phyloP scores from a whole-genome alignment of 2,113 vertebrate species.

The Zingel zingel region DNA sequence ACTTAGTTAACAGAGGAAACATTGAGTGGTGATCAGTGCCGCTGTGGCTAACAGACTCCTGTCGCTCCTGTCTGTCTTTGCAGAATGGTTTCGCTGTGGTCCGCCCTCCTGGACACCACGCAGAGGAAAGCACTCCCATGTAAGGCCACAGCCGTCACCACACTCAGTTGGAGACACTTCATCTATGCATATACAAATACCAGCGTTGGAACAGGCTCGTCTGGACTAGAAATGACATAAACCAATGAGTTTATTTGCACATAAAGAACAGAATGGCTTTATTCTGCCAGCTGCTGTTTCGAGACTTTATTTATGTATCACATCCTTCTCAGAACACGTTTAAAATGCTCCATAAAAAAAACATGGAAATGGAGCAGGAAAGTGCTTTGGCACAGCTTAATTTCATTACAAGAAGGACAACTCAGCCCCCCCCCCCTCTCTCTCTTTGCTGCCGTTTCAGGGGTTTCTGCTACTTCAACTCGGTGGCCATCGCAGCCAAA shows the following conservation, averaged over 20 bases:
- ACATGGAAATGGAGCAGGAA: constrained; percentile 13
- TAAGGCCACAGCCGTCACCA: constrained; percentile 78
- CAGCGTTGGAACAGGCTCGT: background rate
- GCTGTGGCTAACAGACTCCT: constrained; percentile 31
- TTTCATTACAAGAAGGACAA: background rate
- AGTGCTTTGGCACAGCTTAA: background rate
- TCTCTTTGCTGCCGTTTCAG: constrained; percentile 76
- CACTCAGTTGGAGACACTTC: constrained; percentile 26
- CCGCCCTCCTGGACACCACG: constrained; percentile 96
- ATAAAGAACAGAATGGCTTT: constrained; percentile 35
- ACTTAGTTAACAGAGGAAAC: constrained; percentile 4
- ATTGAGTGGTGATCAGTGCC: background rate
- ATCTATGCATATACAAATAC: constrained; percentile 43
- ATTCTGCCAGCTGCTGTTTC: constrained; percentile 32
- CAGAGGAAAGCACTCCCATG: constrained; percentile 98
- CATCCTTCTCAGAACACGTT: constrained; percentile 13
- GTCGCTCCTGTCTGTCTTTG: constrained; percentile 16
- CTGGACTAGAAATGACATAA: constrained; percentile 44
- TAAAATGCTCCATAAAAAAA: constrained; percentile 12
- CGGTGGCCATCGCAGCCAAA: constrained; percentile 93
- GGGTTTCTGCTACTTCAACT: constrained; percentile 99
- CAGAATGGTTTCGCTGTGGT: constrained; percentile 98
- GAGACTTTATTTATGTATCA: constrained; percentile 31
- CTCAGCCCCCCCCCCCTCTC: background rate
- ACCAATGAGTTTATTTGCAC: constrained; percentile 47